A percentile compares a stretch with the other conserved stretches of the same genome.
Conservation (phyloP, 1,140 invertebrate genomes). For the Saccostrea cuccullata region DNA sequence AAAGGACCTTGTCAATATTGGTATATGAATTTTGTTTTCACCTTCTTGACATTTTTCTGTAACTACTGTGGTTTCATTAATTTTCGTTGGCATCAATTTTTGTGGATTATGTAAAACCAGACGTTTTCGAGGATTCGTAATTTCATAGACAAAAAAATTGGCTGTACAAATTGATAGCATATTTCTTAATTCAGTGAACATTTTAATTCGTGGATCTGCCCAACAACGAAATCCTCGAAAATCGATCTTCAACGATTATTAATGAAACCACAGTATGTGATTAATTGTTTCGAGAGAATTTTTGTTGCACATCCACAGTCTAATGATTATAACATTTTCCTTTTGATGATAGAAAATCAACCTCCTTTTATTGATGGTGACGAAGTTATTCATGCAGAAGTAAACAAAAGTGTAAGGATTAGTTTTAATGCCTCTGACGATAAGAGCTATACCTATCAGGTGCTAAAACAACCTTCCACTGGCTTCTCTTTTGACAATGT, state of each 20-base stretch:
- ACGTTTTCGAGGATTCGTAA: too few species aligned
- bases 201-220: too few species aligned
- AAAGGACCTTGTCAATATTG: neutral
- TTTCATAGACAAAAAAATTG: too few species aligned
- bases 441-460: neutral
- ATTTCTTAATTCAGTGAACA: too few species aligned
- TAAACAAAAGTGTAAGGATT: neutral
- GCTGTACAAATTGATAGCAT: too few species aligned
- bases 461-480: constrained; percentile 17
- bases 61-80: too few species aligned
- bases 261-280: too few species aligned
- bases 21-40: neutral
- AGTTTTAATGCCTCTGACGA: constrained; percentile 32
- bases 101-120: too few species aligned
- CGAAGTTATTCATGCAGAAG: constrained; percentile 20
- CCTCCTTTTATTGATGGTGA: constrained; percentile 19
- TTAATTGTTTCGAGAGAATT: neutral
- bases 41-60: neutral
- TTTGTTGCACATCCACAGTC: neutral
- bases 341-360: constrained; percentile 11
- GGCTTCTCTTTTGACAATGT: constrained; percentile 27
- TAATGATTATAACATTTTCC: neutral
- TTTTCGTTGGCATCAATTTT: too few species aligned
- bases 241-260: too few species aligned
- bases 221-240: too few species aligned